Percentiles rank a stretch among this genome's conserved stretches.
Conservation (phyloP, 2,113 vertebrate species). For the Pterocles burchelli region DNA sequence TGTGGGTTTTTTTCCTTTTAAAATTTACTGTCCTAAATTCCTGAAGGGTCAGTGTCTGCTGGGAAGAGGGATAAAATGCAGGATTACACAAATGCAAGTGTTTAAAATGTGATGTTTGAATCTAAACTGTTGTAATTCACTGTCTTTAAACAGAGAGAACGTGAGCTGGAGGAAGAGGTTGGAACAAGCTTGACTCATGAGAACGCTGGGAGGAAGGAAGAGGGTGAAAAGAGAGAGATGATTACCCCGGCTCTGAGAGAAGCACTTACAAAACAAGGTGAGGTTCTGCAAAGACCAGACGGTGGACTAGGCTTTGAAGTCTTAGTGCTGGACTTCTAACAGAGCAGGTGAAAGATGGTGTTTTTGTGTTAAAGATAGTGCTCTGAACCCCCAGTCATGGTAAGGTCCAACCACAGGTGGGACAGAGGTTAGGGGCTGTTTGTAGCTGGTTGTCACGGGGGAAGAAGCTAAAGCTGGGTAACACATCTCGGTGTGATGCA, state of each 20-base stretch:
- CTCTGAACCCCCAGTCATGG: neutral
- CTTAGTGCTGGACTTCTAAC: neutral
- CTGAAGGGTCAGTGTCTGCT: neutral
- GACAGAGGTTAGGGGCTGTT: neutral
- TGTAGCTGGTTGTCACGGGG: neutral
- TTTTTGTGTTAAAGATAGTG: neutral
- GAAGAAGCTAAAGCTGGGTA: neutral
- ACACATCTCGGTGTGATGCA: fast-evolving
- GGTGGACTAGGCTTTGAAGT: neutral
- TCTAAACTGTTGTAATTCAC: neutral
- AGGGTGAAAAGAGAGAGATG: constrained; percentile 85
- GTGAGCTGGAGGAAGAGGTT: constrained; percentile 10
- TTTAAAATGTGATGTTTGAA: neutral
- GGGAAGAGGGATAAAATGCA: neutral
- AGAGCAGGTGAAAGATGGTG: neutral
- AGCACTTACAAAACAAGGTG: constrained; percentile 93
- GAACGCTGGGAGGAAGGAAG: constrained; percentile 58
- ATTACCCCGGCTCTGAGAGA: constrained; percentile 88
- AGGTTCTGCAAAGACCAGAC: neutral
- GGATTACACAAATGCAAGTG: fast-evolving
- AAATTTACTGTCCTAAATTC: neutral
- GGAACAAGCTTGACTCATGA: constrained; percentile 51
- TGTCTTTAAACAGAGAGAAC: constrained; percentile 75
- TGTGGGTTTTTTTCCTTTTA: neutral
- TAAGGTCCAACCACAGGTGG: neutral